Conservation (phyloP, 2,888 invertebrate genomes). For the Scaptomyza cyrtandrae region DNA sequence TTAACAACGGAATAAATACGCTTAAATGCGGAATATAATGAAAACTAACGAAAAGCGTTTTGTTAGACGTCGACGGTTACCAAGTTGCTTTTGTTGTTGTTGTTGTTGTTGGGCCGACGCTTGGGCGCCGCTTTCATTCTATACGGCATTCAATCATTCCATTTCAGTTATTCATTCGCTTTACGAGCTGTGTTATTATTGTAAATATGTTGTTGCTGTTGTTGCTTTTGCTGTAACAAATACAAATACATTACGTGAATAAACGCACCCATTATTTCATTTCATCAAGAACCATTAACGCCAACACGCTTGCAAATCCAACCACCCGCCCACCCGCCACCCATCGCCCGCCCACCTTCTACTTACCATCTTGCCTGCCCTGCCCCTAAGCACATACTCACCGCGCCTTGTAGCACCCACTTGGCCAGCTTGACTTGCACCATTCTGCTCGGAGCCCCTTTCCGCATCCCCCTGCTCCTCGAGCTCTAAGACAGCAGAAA, state of each 20-base stretch:
- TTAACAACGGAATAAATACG: constrained; percentile 82
- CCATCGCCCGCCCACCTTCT: constrained; percentile 1
- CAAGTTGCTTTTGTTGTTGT: constrained; percentile 17
- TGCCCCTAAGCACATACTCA: constrained; percentile 21
- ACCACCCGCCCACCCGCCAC: background rate
- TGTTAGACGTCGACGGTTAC: constrained; percentile 63
- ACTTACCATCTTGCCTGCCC: background rate
- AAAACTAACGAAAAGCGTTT: constrained; percentile 81
- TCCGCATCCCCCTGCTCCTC: too few species aligned
- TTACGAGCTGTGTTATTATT: constrained; percentile 81
- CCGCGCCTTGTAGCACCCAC: constrained; percentile 66
- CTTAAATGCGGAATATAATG: constrained; percentile 82
- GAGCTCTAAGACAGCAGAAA: constrained; percentile 41
- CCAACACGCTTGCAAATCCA: constrained; percentile 73
- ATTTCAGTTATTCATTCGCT: constrained; percentile 75
- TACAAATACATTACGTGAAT: constrained; percentile 81
- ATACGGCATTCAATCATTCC: constrained; percentile 78
- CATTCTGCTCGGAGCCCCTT: constrained; percentile 12
- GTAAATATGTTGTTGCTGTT: constrained; percentile 70
- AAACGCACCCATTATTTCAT: constrained; percentile 83
- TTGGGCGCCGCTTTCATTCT: constrained; percentile 74
- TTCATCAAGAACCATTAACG: constrained; percentile 82
- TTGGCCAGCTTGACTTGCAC: constrained; percentile 64
- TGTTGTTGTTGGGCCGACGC: constrained; percentile 23
- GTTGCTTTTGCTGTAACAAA: constrained; percentile 70